Conservation (phyloP, 1,140 invertebrate genomes). For the Callitettix versicolor region DNA sequence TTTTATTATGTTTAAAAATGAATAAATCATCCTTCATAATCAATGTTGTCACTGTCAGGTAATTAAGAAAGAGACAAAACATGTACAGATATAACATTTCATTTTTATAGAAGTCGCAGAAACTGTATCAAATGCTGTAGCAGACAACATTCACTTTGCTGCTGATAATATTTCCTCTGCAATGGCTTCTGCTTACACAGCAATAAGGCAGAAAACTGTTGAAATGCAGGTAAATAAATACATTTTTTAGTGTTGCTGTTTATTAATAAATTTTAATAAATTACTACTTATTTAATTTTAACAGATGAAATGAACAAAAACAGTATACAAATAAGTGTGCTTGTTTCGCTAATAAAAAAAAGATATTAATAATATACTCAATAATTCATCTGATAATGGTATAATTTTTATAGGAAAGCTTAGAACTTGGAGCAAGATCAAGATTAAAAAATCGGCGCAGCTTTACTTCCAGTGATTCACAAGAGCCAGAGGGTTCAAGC, state of each 20-base stretch:
- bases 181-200: conserved; percentile 39
- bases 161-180: conserved; percentile 27
- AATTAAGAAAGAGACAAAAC: no score
- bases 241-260: no score
- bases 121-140: conserved; percentile 37
- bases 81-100: no score
- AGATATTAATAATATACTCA: no score
- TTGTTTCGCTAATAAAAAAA: no score
- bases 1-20: no score
- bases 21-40: no score
- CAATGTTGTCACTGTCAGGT: no score
- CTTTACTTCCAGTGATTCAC: conserved; percentile 16
- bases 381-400: neutral
- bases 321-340: no score
- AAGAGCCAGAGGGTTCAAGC: conserved; percentile 11
- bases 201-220: conserved; percentile 39
- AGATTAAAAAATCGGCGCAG: conserved; percentile 24
- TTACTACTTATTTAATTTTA: no score
- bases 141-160: conserved; percentile 35
- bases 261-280: no score
- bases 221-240: conserved; percentile 36
- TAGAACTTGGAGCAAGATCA: conserved; percentile 26
- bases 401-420: conserved; percentile 17
- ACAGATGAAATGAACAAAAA: no score
- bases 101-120: conserved; percentile 35